Percentiles rank a stretch among this genome's conserved stretches.
Conservation (phyloP, 2,888 invertebrate species). For the Amiota communis region DNA sequence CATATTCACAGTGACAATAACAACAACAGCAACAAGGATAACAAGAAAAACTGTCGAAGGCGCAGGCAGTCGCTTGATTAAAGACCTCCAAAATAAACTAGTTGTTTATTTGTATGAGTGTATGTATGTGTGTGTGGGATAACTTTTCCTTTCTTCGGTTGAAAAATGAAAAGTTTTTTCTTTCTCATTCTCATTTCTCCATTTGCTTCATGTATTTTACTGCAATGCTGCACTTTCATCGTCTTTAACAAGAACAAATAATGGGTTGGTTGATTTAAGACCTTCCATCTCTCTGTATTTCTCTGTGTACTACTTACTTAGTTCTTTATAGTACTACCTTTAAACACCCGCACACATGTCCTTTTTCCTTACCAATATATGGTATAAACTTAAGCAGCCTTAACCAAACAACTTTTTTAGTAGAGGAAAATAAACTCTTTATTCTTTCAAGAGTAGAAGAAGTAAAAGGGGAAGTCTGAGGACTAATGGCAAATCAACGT, state of each 20-base stretch:
- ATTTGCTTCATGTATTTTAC: neutral
- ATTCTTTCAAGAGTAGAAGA: no score
- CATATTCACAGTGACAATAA: neutral
- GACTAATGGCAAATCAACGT: no score
- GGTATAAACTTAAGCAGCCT: neutral
- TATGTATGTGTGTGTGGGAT: neutral
- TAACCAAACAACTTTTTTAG: neutral
- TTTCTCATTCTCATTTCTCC: neutral
- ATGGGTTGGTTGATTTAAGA: no score
- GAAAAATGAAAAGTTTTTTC: slow-evolving; percentile 20
- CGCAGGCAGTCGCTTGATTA: slow-evolving; percentile 15
- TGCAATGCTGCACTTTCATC: slow-evolving; percentile 6
- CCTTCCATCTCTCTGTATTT: no score
- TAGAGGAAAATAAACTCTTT: neutral
- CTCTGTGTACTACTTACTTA: no score
- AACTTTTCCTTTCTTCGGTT: slow-evolving; percentile 11
- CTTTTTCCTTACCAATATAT: neutral
- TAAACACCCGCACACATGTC: neutral
- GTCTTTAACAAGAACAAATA: neutral
- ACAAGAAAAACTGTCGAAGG: no score
- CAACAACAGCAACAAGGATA: neutral
- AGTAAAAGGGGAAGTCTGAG: no score
- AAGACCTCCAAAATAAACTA: slow-evolving; percentile 20
- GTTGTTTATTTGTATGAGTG: no score
- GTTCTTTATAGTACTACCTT: no score